Evolutionary conservation across 1,140 invertebrate genomes (phyloP).

Genomic region (Zaprionus ornatus): DNA sequence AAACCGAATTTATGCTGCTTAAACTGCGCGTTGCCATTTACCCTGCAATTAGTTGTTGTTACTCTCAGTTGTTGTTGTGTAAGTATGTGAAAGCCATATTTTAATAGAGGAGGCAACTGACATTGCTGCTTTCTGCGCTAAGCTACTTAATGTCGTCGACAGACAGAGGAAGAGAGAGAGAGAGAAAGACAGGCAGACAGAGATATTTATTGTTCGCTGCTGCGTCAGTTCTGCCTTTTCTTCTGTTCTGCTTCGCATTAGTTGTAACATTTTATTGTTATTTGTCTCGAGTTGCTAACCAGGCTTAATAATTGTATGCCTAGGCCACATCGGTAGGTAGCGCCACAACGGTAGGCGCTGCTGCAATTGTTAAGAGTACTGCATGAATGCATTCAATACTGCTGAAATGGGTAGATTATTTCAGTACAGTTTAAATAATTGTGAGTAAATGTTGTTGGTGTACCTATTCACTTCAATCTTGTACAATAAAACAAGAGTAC

Average conservation of each 20-base stretch:
- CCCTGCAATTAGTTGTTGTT: constrained; percentile 34
- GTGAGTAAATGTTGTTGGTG: too few species aligned
- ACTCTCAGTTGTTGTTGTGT: constrained; percentile 19
- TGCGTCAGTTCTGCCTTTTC: constrained; percentile 20
- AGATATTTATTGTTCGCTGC: constrained; percentile 53
- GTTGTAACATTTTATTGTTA: constrained; percentile 10
- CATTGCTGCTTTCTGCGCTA: constrained; percentile 25
- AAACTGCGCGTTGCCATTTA: constrained; percentile 12
- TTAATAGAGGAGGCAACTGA: constrained; percentile 8
- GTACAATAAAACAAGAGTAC: too few species aligned
- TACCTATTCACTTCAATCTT: too few species aligned
- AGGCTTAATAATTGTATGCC: constrained; percentile 53
- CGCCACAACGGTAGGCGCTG: constrained; percentile 28
- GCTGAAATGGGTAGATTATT: too few species aligned
- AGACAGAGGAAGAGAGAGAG: not conserved
- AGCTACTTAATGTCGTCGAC: constrained; percentile 52
- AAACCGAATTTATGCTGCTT: constrained; percentile 41
- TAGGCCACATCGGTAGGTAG: constrained; percentile 56
- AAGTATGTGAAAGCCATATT: constrained; percentile 13
- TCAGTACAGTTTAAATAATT: too few species aligned
- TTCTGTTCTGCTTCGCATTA: constrained; percentile 16
- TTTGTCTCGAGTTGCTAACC: constrained; percentile 1
- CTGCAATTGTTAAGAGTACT: constrained; percentile 9
- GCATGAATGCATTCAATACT: too few species aligned
- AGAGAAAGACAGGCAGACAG: not conserved